Conservation (phyloP, 2,797 vertebrate genomes). For the Gobionotothen gibberifrons region DNA sequence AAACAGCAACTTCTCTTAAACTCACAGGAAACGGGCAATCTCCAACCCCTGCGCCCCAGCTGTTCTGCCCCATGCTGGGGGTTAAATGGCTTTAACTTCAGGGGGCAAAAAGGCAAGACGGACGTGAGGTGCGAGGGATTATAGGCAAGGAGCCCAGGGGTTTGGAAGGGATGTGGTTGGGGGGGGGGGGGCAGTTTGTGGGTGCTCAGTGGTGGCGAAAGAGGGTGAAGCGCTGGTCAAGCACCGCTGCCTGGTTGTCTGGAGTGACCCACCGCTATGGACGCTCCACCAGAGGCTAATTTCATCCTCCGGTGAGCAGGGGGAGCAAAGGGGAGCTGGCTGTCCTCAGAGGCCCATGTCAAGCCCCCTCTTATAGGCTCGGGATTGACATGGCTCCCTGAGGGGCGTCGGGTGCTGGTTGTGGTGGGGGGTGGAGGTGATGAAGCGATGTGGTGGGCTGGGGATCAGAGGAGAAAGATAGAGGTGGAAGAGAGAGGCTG, state of each 20-base stretch:
- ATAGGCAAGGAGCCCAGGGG: slow-evolving; percentile 18
- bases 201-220: slow-evolving; percentile 23
- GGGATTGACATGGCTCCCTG: slow-evolving; percentile 69
- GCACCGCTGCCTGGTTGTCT: slow-evolving; percentile 58
- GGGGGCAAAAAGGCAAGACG: slow-evolving; percentile 51
- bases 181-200: slow-evolving; percentile 25
- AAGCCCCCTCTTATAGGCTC: slow-evolving; percentile 50
- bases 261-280: slow-evolving; percentile 56
- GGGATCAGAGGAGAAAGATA: slow-evolving; percentile 23
- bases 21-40: slow-evolving; percentile 47
- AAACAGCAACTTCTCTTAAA: slow-evolving; percentile 57
- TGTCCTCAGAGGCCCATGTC: slow-evolving; percentile 53
- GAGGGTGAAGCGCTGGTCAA: slow-evolving; percentile 56
- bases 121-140: slow-evolving; percentile 40
- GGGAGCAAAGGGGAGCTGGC: slow-evolving; percentile 60
- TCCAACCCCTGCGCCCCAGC: slow-evolving; percentile 32
- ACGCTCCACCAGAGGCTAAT: slow-evolving; percentile 67
- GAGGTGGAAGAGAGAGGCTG: slow-evolving; percentile 45
- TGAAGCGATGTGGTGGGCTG: slow-evolving; percentile 21
- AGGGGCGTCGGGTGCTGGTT: slow-evolving; percentile 36
- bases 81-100: slow-evolving; percentile 67
- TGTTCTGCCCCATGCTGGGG: slow-evolving; percentile 53
- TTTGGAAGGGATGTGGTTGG: not conserved
- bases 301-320: slow-evolving; percentile 74
- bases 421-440: slow-evolving; percentile 9